A percentile compares a stretch with the other conserved stretches of the same genome.
These are phyloP conservation scores for Scortum barcoo DNA, from an alignment of 2,113 vertebrate genomes.

Conservation along the genomic window DNA sequence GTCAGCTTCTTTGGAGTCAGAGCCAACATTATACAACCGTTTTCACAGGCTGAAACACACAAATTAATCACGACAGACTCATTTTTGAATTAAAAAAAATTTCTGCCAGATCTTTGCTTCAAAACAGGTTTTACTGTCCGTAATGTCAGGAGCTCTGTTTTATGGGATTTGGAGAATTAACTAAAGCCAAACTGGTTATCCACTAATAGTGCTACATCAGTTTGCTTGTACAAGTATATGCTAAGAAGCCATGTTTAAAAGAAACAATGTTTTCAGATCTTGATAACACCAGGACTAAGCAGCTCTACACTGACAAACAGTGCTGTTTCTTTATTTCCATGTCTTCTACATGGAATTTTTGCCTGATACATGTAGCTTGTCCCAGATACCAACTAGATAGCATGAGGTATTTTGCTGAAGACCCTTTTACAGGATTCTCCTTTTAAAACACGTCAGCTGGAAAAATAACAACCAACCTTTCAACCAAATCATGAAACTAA, in stretches of 20 bases:
- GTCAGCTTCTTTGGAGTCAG: neutral
- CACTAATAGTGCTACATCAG: neutral
- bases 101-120: too few relatives aligned
- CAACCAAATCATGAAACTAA: neutral
- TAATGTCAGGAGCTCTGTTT: neutral
- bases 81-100: neutral
- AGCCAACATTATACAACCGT: neutral
- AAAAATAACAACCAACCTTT: neutral
- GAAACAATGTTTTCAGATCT: too few relatives aligned
- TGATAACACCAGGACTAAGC: too few relatives aligned
- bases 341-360: neutral
- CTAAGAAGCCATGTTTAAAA: too few relatives aligned
- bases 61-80: neutral
- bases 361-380: too few relatives aligned
- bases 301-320: too few relatives aligned
- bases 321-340: too few relatives aligned
- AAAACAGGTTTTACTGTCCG: neutral
- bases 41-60: neutral
- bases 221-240: neutral
- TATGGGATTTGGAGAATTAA: neutral
- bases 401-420: neutral
- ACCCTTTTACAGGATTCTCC: neutral
- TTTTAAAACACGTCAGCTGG: neutral
- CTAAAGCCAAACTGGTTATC: neutral
- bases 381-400: too few relatives aligned